Base-by-base conservation (phyloP, 2,113 vertebrate genomes). In the Solea senegalensis region DNA sequence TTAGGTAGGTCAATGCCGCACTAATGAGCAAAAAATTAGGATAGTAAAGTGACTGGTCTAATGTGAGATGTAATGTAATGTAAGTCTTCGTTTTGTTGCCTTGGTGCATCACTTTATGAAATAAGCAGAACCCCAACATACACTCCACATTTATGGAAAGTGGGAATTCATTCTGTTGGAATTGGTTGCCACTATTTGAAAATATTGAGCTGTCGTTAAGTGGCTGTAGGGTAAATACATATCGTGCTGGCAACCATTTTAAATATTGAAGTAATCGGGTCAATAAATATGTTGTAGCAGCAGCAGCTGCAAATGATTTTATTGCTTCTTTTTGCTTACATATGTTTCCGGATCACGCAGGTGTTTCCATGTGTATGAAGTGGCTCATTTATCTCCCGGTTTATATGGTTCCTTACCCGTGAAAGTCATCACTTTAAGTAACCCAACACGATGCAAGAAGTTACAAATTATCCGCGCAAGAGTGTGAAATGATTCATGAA, bases 31-130 rank as follows among this genome's bases (percentile, higher is more conserved):
- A 14, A 67, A 45, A 62, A 72, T 26, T 50, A 65, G 16, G 9
- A n/a, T 34, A 75, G 62, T 61, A 57, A 66, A 66, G 12, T 46
- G 59, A 59, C 45, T 64, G 16, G 27, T 34, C 41, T 68, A 64
- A 75, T 60, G 14, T 59, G 43, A 65, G 62, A 76, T 41, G 21
- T 21, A 21, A 21, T 21, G 21, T 21, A 21, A 21, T 21, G 21
- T 34, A 73, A 62, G 61, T 83, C 69, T 77, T 73, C 13, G 63
- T 65, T 68, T 27, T 63, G 53, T 53, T 64, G 34, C 34, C 34
- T 34, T 34, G 5, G 3, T 34, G 2, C 34, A 4, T 34, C 34
- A 13, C 13, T 69, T 82, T 50, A 70, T 76, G 49, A 63, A 69
- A 83, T 49, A 72, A 48, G 43, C 43, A 79, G 43, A 39, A 69